Evolutionary conservation across 2,797 vertebrate genomes (phyloP).

Genomic region (Sebastes goodei): DNA sequence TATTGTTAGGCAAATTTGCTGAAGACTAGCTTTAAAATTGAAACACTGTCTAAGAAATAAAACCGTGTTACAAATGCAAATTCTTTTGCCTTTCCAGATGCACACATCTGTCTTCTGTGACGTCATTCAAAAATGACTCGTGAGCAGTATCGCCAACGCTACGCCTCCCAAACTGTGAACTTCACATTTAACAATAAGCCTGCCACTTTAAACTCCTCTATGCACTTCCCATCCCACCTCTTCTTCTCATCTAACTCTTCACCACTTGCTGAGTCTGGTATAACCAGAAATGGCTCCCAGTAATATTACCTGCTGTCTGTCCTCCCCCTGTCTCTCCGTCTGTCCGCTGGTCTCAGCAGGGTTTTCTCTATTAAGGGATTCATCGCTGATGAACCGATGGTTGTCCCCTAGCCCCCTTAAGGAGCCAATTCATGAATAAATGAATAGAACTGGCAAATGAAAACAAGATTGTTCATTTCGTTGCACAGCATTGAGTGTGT

Average conservation of each 20-base stretch:
- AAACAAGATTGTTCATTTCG: constrained; percentile 55
- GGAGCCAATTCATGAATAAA: constrained; percentile 73
- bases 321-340: not conserved
- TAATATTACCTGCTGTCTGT: constrained; percentile 26
- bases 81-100: not conserved
- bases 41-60: not conserved
- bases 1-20: not conserved
- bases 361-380: constrained; percentile 44
- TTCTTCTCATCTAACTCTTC: constrained; percentile 4
- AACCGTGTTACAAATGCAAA: not conserved
- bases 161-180: not conserved
- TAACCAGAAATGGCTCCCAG: constrained; percentile 35
- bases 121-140: not conserved
- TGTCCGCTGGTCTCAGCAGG: constrained; percentile 28
- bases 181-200: constrained; percentile 8
- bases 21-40: not conserved
- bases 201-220: constrained; percentile 3
- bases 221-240: not conserved
- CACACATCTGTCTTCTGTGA: constrained; percentile 6
- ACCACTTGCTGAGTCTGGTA: constrained; percentile 31
- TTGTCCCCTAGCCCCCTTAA: constrained; percentile 33
- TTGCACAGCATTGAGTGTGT: constrained; percentile 3
- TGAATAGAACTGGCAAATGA: constrained; percentile 61
- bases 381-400: constrained; percentile 18
- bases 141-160: not conserved